Evolutionary conservation across 2,797 vertebrate genomes (phyloP), one percentile per base, ranked within the genome.

Genomic region (Erpetoichthys calabaricus): DNA sequence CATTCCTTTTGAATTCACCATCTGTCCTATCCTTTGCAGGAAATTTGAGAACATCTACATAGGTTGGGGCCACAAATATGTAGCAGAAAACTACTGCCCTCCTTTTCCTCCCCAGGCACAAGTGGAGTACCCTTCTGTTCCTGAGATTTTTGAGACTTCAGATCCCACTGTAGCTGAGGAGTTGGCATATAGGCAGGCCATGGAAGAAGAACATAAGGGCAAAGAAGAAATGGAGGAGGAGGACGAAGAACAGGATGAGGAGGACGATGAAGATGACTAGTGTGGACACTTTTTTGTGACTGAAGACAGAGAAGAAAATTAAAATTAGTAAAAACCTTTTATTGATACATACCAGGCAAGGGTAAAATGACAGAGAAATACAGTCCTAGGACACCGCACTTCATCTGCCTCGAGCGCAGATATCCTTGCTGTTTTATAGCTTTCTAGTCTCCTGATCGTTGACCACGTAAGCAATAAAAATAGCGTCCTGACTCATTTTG

Each of bases 11-110:
- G 25, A 25, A 25, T 25, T 25, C 25, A 25, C 2, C 25, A 25
- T 25, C 25, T 25, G 25, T 25, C 25, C 25, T 25, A 25, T 25
- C 25, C 25, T 25, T 57, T 54, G 56, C 56, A 98, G 95, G 67
- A 94, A 83, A 60, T 98, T 96, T 80, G 91, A 87, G 56, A 96
- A 94, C 72, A 75, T 96, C 56, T 98, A 98, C 66, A 66, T 97
- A 53, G 95, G 95, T 58, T 98, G 93, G 93, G 94, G 95, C 56
- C 71, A 87, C 68, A 97, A 97, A 73, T 92, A 86, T 62, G 68
- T 65, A n/a, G 77, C 80, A 0, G 83, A 82, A 9, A 79, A 71
- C 51, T 89, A 87, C 62, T 75, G 55, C 44, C 91, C 92, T 0
- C 41, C 73, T 0, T 25, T 79, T 5, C 88, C 78, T 43, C 80